Percentiles rank a stretch among this genome's conserved stretches.
phyloP scores from a whole-genome alignment of 2,113 vertebrate species.

The Amphilophus citrinellus region DNA sequence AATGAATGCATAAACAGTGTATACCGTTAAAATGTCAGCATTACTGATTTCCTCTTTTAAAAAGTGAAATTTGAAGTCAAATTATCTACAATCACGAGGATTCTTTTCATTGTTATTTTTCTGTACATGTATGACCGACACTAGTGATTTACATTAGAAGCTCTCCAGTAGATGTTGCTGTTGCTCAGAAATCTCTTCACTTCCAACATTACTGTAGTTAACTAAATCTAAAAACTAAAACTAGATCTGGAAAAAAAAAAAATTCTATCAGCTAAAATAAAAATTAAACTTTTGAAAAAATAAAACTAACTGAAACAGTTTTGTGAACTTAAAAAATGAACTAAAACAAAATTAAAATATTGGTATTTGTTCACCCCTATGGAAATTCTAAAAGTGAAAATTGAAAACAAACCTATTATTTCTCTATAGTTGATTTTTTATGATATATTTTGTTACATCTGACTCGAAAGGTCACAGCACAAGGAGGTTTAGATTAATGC shows the following conservation, averaged over 20 bases:
- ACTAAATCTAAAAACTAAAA: conserved; percentile 2
- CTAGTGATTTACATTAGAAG: not conserved
- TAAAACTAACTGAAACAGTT: not conserved
- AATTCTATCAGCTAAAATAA: not conserved
- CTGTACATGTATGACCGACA: not conserved
- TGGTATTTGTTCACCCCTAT: not conserved
- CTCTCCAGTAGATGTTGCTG: conserved; percentile 52
- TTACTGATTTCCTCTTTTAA: not conserved
- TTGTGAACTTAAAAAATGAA: not conserved
- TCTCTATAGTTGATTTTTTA: not conserved
- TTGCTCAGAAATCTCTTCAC: conserved; percentile 4
- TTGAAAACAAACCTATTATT: not conserved
- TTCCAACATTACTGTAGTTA: not conserved
- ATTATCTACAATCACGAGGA: not conserved
- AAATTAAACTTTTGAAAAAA: not conserved
- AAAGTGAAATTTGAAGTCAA: too few relatives aligned
- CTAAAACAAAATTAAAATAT: not conserved
- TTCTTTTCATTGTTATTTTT: not conserved
- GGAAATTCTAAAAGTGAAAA: not conserved
- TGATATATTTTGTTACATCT: not conserved
- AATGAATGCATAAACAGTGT: not conserved
- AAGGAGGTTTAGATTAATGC: not conserved
- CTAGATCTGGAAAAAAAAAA: not conserved
- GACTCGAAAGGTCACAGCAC: not conserved
- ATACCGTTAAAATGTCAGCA: not conserved